Evolutionary conservation across 2,113 vertebrate genomes (phyloP), one percentile per base, ranked within the genome.

Genomic region (Hippotragus niger): DNA sequence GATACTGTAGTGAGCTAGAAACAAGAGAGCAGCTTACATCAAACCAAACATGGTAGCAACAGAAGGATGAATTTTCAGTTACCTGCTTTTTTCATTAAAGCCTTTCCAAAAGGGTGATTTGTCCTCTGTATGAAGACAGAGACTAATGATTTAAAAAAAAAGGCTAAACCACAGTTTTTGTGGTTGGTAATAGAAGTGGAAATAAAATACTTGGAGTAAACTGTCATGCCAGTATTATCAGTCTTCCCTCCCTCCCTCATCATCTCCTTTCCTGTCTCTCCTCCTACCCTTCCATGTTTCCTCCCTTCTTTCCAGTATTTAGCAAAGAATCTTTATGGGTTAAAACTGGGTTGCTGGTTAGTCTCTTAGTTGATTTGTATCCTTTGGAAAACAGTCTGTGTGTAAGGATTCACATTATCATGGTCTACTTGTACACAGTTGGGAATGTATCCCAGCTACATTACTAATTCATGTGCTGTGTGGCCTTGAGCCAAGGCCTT

Each of bases 1-100:
- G 95, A 97, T 95, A 94, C 88, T 31, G 52, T 21, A n/a, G 52
- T 71, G 94, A 92, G 36, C 92, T 93, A 76, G 97, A 98, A 97
- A 96, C 1, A 3, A n/a, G 96, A 98, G 92, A 88, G 2, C 55
- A 15, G 87, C 16, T 60, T 43, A n/a, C 21, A 5, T 87, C 97
- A 94, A 17, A 43, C 81, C n/a, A 27, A 40, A 94, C 19, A n/a
- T 19, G 14, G 82, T 16, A 91, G 89, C 45, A 47, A 67, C 52
- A 31, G 67, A 43, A 92, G 88, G 84, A 14, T 40, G 43, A 13
- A 11, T 76, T 94, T 84, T 52, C 83, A 90, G 60, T 83, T 83
- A 33, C 60, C 53, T 96, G 50, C 76, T 64, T 53, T 64, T 52
- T 83, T 89, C n/a, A 29, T 95, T 67, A 92, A 92, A 95, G 29